These are phyloP conservation scores for Epinephelus malabaricus DNA, from an alignment of 2,797 vertebrate species.

Conservation along the genomic window DNA sequence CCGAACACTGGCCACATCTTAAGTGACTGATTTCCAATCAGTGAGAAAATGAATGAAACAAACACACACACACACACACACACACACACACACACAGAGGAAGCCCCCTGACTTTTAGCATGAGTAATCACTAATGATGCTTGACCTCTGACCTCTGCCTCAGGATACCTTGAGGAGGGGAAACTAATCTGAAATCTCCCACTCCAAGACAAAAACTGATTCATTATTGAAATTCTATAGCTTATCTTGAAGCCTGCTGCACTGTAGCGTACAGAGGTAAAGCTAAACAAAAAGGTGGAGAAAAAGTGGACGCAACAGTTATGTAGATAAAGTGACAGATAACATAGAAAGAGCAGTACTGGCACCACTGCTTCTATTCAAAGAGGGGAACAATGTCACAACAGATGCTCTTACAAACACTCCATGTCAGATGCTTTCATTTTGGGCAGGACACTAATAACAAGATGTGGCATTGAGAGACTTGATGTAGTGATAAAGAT, in stretches of 20 bases:
- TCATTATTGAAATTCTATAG: conserved; percentile 40
- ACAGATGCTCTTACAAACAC: background rate
- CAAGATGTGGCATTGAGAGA: background rate
- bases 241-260: background rate
- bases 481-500: background rate
- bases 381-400: background rate
- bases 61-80: background rate
- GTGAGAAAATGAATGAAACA: conserved; percentile 38
- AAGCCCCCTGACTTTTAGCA: conserved; percentile 36
- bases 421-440: background rate
- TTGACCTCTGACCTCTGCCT: conserved; percentile 33
- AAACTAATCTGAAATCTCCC: conserved; percentile 21
- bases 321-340: background rate
- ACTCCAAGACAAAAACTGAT: conserved; percentile 11
- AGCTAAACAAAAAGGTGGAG: background rate
- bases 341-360: no score
- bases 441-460: background rate
- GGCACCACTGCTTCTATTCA: background rate
- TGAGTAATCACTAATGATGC: conserved; percentile 31
- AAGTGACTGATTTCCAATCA: conserved; percentile 57
- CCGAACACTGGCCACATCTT: conserved; percentile 44
- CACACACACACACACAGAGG: conserved; percentile 1
- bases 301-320: background rate
- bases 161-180: background rate
- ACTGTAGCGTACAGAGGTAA: background rate